Percentiles rank a stretch among this genome's conserved stretches.
phyloP scores from a whole-genome alignment of 1,140 invertebrate species.

The Polyergus mexicanus region DNA sequence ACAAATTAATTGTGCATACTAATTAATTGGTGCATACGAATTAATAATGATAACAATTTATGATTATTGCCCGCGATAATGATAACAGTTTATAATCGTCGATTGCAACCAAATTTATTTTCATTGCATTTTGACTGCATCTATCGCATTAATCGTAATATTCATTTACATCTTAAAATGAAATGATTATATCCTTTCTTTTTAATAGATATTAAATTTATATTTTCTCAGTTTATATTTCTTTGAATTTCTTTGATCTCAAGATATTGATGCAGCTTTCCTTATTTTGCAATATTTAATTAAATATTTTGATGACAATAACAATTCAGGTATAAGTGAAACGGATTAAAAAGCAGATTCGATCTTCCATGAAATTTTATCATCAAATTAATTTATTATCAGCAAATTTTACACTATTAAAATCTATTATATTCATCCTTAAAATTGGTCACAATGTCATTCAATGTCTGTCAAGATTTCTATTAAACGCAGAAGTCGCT shows the following conservation, averaged over 20 bases:
- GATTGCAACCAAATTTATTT: background rate
- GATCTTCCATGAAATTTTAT: background rate
- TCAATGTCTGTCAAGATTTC: background rate
- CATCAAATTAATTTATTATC: background rate
- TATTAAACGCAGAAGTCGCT: slow-evolving; percentile 13
- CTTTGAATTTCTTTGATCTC: background rate
- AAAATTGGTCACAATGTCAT: slow-evolving; percentile 33
- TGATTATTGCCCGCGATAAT: slow-evolving; percentile 3
- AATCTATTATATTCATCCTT: slow-evolving; percentile 9
- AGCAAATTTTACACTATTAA: background rate
- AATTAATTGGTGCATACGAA: background rate
- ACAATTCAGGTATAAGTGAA: too few species aligned
- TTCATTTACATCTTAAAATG: background rate
- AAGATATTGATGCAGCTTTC: background rate
- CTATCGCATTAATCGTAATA: background rate
- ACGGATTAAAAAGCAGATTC: too few species aligned
- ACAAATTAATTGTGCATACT: slow-evolving; percentile 24
- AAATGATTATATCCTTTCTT: background rate
- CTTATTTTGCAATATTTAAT: background rate
- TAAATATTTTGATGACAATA: background rate
- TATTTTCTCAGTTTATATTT: background rate
- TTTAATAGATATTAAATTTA: background rate
- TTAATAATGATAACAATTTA: slow-evolving; percentile 35
- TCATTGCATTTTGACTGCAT: background rate
- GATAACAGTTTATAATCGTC: slow-evolving; percentile 3